Conservation (phyloP, 1,140 invertebrate genomes). For the Hyles euphorbiae region DNA sequence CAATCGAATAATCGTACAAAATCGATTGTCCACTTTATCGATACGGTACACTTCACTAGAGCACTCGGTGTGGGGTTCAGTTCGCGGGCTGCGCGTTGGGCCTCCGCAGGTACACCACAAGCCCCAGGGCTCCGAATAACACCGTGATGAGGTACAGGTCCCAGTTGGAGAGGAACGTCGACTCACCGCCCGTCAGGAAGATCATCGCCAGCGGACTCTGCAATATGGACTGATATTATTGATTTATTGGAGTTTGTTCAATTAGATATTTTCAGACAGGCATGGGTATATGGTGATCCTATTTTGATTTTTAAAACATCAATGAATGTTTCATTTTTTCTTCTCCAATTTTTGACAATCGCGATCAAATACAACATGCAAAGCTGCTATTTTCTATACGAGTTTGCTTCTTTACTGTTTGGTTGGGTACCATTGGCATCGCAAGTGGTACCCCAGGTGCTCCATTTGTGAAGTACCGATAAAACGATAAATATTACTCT, state of each 20-base stretch:
- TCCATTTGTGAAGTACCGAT: no score
- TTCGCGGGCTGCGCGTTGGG: conserved; percentile 74
- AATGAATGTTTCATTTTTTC: neutral
- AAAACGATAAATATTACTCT: no score
- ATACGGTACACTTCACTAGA: no score
- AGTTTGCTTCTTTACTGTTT: no score
- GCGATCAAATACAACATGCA: no score
- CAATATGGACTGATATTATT: conserved; percentile 56
- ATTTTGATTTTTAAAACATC: neutral
- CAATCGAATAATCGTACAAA: no score
- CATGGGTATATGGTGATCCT: neutral
- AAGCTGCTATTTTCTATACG: no score
- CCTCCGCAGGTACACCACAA: conserved; percentile 86
- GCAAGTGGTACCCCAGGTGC: no score
- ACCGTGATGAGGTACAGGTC: conserved; percentile 93
- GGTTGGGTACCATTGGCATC: no score
- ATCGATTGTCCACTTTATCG: no score
- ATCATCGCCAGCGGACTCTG: conserved; percentile 81
- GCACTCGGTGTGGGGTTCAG: neutral
- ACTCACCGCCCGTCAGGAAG: conserved; percentile 79
- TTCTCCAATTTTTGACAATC: no score
- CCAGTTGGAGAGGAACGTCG: conserved; percentile 91
- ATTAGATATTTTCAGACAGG: neutral
- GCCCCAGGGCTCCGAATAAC: conserved; percentile 87
- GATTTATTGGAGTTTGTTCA: neutral